Evolutionary conservation across 92 coral and sea anemone genomes (phyloP).

Genomic region (Isaurus tuberculatus): DNA sequence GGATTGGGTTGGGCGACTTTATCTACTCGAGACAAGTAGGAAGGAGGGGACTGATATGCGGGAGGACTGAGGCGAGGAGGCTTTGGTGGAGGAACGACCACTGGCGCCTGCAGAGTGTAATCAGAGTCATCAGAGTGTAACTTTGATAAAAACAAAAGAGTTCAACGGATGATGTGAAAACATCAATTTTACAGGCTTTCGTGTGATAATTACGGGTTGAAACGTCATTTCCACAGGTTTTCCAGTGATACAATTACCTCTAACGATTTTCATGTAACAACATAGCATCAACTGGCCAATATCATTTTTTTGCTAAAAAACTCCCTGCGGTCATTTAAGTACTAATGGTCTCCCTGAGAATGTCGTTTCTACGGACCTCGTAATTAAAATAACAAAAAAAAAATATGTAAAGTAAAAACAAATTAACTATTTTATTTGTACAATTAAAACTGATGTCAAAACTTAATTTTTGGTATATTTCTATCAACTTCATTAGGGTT

Average conservation of each 20-base stretch:
- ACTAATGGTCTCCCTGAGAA: neutral
- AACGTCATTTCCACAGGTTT: neutral
- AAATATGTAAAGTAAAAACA: too few species aligned
- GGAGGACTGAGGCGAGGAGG: slow-evolving; percentile 51
- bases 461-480: too few species aligned
- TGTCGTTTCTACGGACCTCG: too few species aligned
- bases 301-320: too few species aligned
- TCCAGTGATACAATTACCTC: neutral
- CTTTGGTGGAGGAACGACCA: slow-evolving; percentile 30
- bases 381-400: too few species aligned
- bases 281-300: neutral
- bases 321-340: neutral
- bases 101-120: neutral
- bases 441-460: too few species aligned
- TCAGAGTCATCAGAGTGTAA: too few species aligned
- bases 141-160: neutral
- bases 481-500: too few species aligned
- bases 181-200: neutral
- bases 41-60: slow-evolving; percentile 69
- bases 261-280: neutral
- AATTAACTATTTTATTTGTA: too few species aligned
- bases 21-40: slow-evolving; percentile 77
- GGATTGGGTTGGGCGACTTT: slow-evolving; percentile 50
- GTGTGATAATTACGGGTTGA: too few species aligned
- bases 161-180: neutral